Evolutionary conservation across 2,797 vertebrate species (phyloP).

Genomic region (Calcarius lapponicus): DNA sequence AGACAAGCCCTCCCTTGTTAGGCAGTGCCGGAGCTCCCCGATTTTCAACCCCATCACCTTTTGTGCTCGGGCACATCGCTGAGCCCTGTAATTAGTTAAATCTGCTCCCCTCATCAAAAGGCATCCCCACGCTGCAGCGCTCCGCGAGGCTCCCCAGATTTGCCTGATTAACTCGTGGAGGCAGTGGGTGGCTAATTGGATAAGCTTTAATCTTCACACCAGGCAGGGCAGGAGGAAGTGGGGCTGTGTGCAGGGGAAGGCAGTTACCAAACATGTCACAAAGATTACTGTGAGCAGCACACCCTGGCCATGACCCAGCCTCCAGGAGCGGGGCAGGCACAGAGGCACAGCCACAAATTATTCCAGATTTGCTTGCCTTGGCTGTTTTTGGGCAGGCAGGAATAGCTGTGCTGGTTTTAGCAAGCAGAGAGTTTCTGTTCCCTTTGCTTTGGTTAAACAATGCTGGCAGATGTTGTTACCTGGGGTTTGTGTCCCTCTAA

Average conservation of each 20-base stretch:
- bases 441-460: background rate
- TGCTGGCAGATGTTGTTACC: background rate
- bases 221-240: slow-evolving; percentile 79
- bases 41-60: slow-evolving; percentile 75
- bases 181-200: slow-evolving; percentile 91
- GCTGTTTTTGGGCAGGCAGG: background rate
- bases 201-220: slow-evolving; percentile 90
- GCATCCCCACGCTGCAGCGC: slow-evolving; percentile 75
- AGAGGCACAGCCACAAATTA: background rate
- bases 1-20: slow-evolving; percentile 78
- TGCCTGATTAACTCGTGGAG: slow-evolving; percentile 82
- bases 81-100: slow-evolving; percentile 85
- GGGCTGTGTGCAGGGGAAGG: slow-evolving; percentile 70
- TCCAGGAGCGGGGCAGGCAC: background rate
- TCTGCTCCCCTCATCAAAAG: slow-evolving; percentile 75
- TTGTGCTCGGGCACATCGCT: slow-evolving; percentile 75
- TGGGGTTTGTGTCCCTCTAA: background rate
- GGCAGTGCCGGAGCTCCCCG: slow-evolving; percentile 67
- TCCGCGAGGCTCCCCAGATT: slow-evolving; percentile 76
- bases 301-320: slow-evolving; percentile 68
- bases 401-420: background rate
- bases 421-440: background rate
- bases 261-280: slow-evolving; percentile 85
- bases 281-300: slow-evolving; percentile 73
- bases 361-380: slow-evolving; percentile 11